Evolutionary conservation across 2,797 vertebrate genomes (phyloP).

Genomic region (Platalea minor): DNA sequence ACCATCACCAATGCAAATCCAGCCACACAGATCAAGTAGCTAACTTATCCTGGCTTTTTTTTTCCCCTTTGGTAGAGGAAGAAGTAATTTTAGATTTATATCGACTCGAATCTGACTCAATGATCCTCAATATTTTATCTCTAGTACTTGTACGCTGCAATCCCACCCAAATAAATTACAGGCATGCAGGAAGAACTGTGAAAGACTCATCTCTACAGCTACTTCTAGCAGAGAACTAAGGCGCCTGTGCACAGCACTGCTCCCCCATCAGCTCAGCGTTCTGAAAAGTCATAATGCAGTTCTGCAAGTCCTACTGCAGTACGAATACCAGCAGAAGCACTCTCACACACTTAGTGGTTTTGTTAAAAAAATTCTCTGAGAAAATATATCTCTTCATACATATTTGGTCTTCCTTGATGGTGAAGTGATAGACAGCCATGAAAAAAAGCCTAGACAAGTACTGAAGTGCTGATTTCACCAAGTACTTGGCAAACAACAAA

Average conservation of each 20-base stretch:
- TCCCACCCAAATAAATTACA: background rate
- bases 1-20: background rate
- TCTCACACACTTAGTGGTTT: accelerated
- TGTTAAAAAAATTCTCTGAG: background rate
- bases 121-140: background rate
- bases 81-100: background rate
- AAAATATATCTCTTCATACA: background rate
- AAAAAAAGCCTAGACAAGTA: background rate
- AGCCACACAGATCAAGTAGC: background rate
- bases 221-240: background rate
- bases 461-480: background rate
- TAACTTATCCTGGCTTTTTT: background rate
- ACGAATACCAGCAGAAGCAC: background rate
- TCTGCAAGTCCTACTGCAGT: background rate
- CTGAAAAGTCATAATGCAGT: background rate
- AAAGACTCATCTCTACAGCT: background rate
- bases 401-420: background rate
- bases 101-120: background rate
- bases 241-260: background rate
- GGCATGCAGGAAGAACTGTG: background rate
- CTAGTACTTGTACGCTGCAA: background rate
- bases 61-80: background rate
- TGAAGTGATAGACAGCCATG: background rate
- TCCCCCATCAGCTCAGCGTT: background rate
- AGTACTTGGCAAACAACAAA: background rate